These are phyloP conservation scores for Agrotis segetum DNA, from an alignment of 2,888 invertebrate genomes.

Conservation along the genomic window DNA sequence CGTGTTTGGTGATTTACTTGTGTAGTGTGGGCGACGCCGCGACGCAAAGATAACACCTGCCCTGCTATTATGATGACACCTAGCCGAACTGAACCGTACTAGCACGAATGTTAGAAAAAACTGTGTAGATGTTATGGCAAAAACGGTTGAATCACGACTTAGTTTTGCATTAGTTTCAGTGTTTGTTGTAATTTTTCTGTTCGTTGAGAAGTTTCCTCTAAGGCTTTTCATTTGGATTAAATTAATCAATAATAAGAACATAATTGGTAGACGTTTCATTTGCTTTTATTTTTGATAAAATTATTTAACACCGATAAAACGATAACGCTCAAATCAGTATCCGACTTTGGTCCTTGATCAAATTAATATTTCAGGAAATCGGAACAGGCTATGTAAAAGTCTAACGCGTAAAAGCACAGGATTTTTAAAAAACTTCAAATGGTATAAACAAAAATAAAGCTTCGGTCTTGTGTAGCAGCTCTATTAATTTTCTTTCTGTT, in stretches of 20 bases:
- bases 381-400: neutral
- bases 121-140: neutral
- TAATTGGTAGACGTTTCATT: too few relatives aligned
- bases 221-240: neutral
- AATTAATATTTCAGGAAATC: neutral
- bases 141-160: neutral
- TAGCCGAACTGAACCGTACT: conserved; percentile 44
- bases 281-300: neutral
- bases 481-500: conserved; percentile 4
- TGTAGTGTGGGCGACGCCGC: conserved; percentile 71
- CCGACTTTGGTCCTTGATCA: neutral
- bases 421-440: neutral
- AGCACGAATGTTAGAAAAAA: conserved; percentile 48
- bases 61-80: conserved; percentile 65
- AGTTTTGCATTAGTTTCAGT: neutral
- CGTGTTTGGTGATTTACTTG: conserved; percentile 84
- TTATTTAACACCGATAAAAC: conserved; percentile 1
- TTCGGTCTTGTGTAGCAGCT: neutral
- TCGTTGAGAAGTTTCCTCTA: neutral
- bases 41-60: conserved; percentile 75
- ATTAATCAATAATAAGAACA: neutral
- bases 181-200: neutral
- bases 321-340: neutral
- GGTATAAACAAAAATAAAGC: conserved; percentile 1
- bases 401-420: neutral